Evolutionary conservation across 2,113 vertebrate genomes (phyloP), one percentile per base, ranked within the genome.

Genomic region (Phocoena phocoena): DNA sequence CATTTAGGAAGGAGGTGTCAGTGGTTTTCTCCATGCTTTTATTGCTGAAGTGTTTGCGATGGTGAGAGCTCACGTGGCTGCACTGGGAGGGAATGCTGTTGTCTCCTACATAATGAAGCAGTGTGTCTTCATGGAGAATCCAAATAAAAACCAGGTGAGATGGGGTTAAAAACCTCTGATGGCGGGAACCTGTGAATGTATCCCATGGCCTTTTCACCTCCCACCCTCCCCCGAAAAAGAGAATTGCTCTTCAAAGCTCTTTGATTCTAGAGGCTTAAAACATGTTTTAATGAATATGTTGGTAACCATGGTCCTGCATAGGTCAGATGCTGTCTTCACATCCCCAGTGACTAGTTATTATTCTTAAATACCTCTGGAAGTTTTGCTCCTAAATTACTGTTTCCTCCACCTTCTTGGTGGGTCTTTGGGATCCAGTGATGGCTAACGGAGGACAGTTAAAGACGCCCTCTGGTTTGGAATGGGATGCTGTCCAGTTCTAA

Each of bases 71-170:
- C 99, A 99, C 0, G 99, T 99, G 1, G 99, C 99, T 41, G 99
- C 99, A 1, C 98, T 99, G 28, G 99, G 99, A 18, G 99, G 99
- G 7, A 99, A 99, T 47, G 99, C 99, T 0, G 99, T 99, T 1
- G 99, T 99, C 84, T 99, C 99, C 0, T 99, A 99, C 98, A 99
- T 99, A 93, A 99, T 99, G 99, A 99, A 99, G 97, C 99, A 99
- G 96, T 99, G 99, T 86, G 99, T 99, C 94, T 99, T 99, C 94
- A 99, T 99, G 99, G 99, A 99, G 98, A 99, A 99, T 96, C 99
- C 99, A 73, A 99, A 99, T 98, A 99, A 99, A 98, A 99, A 99
- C 97, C 99, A 99, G 99, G 99, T 99, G 97, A 97, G n/a, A 25
- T 14, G 1, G 4, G 2, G 4, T 83, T 5, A 4, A 96, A 67